Conservation (phyloP, 2,888 invertebrate genomes). For the Clivina fossor region DNA sequence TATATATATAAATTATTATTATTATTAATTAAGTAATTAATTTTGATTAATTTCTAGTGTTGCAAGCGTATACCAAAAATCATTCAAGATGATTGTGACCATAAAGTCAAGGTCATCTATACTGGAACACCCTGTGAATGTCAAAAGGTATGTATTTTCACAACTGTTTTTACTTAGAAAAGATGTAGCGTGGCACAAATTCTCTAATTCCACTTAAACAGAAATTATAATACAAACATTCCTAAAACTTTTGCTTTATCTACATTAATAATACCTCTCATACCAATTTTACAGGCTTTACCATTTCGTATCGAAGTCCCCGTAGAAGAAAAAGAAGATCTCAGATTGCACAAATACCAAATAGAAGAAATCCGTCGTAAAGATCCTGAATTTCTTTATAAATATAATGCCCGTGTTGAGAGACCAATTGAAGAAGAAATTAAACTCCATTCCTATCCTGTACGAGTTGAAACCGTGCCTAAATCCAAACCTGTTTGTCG, state of each 20-base stretch:
- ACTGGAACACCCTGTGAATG: constrained; percentile 19
- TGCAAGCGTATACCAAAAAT: background rate
- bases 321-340: background rate
- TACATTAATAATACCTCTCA: too few relatives aligned
- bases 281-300: constrained; percentile 18
- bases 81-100: constrained; percentile 6
- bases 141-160: constrained; percentile 16
- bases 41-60: constrained; percentile 2
- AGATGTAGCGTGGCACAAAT: too few relatives aligned
- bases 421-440: constrained; percentile 41
- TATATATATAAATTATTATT: too few relatives aligned
- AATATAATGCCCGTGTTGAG: constrained; percentile 49
- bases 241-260: too few relatives aligned
- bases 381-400: too few relatives aligned
- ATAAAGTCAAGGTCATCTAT: constrained; percentile 19
- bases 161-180: background rate
- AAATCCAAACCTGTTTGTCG: background rate
- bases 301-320: constrained; percentile 26
- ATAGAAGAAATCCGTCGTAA: too few relatives aligned
- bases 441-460: background rate
- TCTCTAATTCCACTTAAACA: too few relatives aligned
- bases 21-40: too few relatives aligned
- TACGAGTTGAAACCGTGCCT: background rate
- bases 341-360: constrained; percentile 37
- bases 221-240: too few relatives aligned